Evolutionary conservation across 2,888 invertebrate species (phyloP).

Genomic region (Eueremaeus valkanovi): DNA sequence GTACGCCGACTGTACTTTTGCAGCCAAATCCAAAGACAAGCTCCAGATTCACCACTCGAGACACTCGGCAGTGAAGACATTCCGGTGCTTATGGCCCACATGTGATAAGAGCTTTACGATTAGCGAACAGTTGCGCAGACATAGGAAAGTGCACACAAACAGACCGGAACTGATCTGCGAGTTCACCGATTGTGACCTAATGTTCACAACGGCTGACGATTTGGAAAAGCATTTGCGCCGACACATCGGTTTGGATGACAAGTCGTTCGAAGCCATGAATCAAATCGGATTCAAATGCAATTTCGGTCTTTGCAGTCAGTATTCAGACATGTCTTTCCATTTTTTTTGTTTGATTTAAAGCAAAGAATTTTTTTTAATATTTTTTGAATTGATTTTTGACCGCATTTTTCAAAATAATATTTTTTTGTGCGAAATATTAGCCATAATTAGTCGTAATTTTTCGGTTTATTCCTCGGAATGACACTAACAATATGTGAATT

Average conservation of each 20-base stretch:
- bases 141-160: constrained; percentile 13
- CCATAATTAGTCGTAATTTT: too few species aligned
- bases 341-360: background rate
- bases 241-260: constrained; percentile 24
- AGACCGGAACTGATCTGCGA: background rate
- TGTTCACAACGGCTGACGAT: background rate
- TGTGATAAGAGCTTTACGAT: constrained; percentile 30
- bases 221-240: background rate
- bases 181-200: constrained; percentile 2
- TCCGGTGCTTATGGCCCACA: constrained; percentile 10
- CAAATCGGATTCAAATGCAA: background rate
- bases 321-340: background rate
- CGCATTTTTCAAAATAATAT: background rate
- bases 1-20: constrained; percentile 24
- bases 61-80: background rate
- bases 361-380: background rate
- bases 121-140: constrained; percentile 14
- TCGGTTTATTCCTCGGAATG: too few species aligned
- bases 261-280: background rate
- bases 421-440: background rate
- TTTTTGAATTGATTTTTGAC: background rate
- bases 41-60: constrained; percentile 15
- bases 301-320: constrained; percentile 26
- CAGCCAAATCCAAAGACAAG: constrained; percentile 28
- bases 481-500: too few species aligned